Evolutionary conservation across 1,140 invertebrate species (phyloP), one percentile per base, ranked within the genome.

Genomic region (Calosoma granatense): DNA sequence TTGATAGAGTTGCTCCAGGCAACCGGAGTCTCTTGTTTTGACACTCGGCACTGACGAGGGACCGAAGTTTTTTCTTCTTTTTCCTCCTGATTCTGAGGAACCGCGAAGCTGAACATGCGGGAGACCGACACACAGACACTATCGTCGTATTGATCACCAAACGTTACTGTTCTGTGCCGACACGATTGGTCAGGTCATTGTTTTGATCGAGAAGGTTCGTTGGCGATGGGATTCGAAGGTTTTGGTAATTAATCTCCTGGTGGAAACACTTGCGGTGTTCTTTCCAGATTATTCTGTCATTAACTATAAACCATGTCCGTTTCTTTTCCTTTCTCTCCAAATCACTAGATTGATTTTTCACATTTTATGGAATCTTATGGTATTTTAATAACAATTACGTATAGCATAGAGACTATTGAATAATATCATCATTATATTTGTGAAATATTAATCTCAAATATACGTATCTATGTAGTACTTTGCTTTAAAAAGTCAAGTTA

Each of bases 1-100:
- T 47, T 47, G 41, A 11, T 47, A 47, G 41, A 47, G 41, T 47
- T 11, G 15, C 9, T 11, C 15, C 6, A 14, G 14, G 14, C 14
- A 30, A 14, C 26, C 26, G 14, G 14, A 30, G 26, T 30, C 26
- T 30, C 41, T 47, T 47, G 41, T 47, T 47, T 47, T 47, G 41
- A 47, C 41, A 47, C 26, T 11, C 6, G 41, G 41, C 9, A 47
- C 3, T 47, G 41, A 47, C 41, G 17, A 47, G 41, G 41, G 41
- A 47, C 41, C 41, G 3, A 47, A 47, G 17, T 17, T 47, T 47
- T 47, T 47, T 11, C 41, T 47, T 47, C 15, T 47, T 47, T 47
- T 47, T 9, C 26, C 26, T 36, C 26, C 6, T 36, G 26, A n/a
- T 6, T n/a, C 26, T 36, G 26, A 36, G n/a, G 6, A n/a, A 36